Evolutionary conservation across 1,140 invertebrate species (phyloP).

Genomic region (Bathynomus jamesi): DNA sequence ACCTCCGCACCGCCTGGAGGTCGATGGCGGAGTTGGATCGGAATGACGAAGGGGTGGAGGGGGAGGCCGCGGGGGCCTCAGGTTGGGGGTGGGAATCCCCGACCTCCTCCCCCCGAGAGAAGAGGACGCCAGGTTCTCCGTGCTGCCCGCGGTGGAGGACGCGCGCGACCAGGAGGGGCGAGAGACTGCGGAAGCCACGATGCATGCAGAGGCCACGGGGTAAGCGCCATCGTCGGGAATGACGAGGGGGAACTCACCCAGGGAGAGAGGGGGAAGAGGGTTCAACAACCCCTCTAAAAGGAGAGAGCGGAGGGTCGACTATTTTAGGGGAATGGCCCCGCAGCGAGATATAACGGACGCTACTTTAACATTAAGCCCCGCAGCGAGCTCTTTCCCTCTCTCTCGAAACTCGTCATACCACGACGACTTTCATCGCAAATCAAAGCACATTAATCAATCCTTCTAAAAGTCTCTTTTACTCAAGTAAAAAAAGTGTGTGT

Average conservation of each 20-base stretch:
- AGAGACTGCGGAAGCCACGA: slow-evolving; percentile 16
- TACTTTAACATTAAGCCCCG: no score
- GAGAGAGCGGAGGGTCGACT: no score
- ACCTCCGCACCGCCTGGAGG: slow-evolving; percentile 74
- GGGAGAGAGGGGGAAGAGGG: neutral
- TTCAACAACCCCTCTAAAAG: no score
- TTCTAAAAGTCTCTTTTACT: no score
- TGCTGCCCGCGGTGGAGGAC: slow-evolving; percentile 36
- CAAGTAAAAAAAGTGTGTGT: no score
- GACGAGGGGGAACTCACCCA: neutral
- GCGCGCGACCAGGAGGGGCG: slow-evolving; percentile 21
- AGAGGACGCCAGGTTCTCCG: slow-evolving; percentile 33
- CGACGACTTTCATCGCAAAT: no score
- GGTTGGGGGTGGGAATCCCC: slow-evolving; percentile 10
- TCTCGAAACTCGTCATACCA: no score
- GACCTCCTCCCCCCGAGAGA: slow-evolving; percentile 2
- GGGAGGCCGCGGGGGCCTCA: slow-evolving; percentile 14
- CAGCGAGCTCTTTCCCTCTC: no score
- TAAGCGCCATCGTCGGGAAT: no score
- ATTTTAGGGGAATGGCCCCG: no score
- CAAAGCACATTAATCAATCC: no score
- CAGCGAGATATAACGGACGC: no score
- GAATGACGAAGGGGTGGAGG: slow-evolving; percentile 43
- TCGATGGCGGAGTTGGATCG: slow-evolving; percentile 90
- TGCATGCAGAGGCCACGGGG: slow-evolving; percentile 10